Conservation (phyloP, 2,113 vertebrate species). For the Progne subis region DNA sequence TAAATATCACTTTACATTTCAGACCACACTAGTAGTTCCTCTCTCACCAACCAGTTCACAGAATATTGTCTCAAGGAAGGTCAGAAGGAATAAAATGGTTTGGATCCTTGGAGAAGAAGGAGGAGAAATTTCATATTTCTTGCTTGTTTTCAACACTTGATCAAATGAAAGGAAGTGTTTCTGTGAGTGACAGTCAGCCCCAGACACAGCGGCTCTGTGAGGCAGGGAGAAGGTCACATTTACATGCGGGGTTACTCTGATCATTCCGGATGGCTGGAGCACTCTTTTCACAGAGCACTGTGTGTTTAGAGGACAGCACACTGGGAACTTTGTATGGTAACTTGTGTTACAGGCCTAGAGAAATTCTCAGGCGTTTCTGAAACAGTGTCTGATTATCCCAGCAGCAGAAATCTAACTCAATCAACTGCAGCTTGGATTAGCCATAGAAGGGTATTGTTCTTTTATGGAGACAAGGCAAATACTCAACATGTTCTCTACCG, state of each 20-base stretch:
- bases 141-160: slow-evolving; percentile 8
- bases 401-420: slow-evolving; percentile 43
- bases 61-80: neutral
- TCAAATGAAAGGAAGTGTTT: slow-evolving; percentile 49
- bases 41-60: neutral
- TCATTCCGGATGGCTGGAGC: slow-evolving; percentile 59
- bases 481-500: neutral
- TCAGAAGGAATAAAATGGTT: neutral
- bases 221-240: slow-evolving; percentile 63
- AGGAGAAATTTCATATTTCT: slow-evolving; percentile 15
- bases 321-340: slow-evolving; percentile 58
- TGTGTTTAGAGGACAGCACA: slow-evolving; percentile 53
- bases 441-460: slow-evolving; percentile 53
- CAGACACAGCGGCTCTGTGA: slow-evolving; percentile 55
- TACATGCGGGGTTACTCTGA: slow-evolving; percentile 62
- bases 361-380: slow-evolving; percentile 50
- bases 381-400: slow-evolving; percentile 49
- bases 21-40: neutral
- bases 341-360: slow-evolving; percentile 35
- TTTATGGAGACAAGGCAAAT: neutral
- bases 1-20: neutral
- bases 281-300: slow-evolving; percentile 57
- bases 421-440: slow-evolving; percentile 21
- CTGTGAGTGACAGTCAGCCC: slow-evolving; percentile 45
- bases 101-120: neutral